Percentiles rank a stretch among this genome's conserved stretches.
Conservation (phyloP, 1,140 invertebrate genomes). For the Nautilus pompilius region DNA sequence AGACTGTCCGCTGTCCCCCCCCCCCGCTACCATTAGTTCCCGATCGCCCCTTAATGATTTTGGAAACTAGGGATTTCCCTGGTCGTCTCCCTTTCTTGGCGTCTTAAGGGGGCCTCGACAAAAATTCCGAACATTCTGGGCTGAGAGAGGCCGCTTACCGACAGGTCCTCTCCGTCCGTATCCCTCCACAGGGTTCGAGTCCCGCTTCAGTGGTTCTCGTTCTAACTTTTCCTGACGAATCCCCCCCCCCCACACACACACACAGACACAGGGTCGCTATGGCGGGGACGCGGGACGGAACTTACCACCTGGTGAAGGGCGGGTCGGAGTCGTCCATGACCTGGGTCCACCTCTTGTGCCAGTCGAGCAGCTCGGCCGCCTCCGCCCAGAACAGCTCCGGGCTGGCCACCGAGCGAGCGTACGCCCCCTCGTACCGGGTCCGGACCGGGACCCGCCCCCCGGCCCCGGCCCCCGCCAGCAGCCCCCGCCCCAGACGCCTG, state of each 20-base stretch:
- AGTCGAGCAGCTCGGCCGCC: slow-evolving; percentile 69
- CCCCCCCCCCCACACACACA: neutral
- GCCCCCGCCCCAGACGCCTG: too few relatives aligned
- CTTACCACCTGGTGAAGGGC: slow-evolving; percentile 84
- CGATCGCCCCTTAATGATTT: too few relatives aligned
- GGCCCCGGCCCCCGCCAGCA: too few relatives aligned
- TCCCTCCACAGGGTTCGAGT: neutral
- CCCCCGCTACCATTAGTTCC: too few relatives aligned
- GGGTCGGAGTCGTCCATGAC: slow-evolving; percentile 79
- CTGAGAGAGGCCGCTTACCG: too few relatives aligned
- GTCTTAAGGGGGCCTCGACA: too few relatives aligned
- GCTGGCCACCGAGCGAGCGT: slow-evolving; percentile 68
- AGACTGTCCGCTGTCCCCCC: too few relatives aligned
- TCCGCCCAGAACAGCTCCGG: slow-evolving; percentile 86
- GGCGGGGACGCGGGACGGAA: neutral
- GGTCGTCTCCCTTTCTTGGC: too few relatives aligned
- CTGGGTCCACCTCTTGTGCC: slow-evolving; percentile 77
- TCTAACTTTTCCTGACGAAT: neutral
- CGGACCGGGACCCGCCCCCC: too few relatives aligned
- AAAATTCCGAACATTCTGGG: too few relatives aligned
- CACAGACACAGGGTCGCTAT: neutral
- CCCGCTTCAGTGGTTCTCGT: neutral
- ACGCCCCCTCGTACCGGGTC: slow-evolving; percentile 64
- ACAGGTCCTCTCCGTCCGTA: neutral
- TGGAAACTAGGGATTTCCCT: too few relatives aligned